phyloP scores from a whole-genome alignment of 2,113 vertebrate species.

The Meleagris gallopavo region DNA sequence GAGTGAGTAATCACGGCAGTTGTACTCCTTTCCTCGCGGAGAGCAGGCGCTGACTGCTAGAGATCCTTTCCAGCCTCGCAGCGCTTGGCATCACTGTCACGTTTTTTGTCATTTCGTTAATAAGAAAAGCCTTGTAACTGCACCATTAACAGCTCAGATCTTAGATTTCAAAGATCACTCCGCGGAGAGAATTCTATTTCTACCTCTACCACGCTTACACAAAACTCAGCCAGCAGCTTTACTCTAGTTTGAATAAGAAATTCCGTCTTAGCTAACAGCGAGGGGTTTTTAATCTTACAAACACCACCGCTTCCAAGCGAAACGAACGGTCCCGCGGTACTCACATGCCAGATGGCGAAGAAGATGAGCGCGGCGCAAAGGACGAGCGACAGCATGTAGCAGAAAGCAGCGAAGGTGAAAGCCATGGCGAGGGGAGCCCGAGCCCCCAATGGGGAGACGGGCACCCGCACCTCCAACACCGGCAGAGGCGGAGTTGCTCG shows the following conservation, averaged over 20 bases:
- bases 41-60: neutral
- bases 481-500: neutral
- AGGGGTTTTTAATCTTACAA: neutral
- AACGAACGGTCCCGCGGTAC: conserved; percentile 49
- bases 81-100: neutral
- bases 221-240: neutral
- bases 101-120: neutral
- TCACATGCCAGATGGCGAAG: conserved; percentile 98
- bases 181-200: neutral
- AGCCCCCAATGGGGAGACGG: neutral
- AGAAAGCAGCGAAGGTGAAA: conserved; percentile 98
- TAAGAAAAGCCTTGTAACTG: neutral
- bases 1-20: neutral
- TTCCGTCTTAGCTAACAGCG: neutral
- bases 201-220: neutral
- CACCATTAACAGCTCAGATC: neutral
- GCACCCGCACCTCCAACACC: neutral
- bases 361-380: conserved; percentile 96
- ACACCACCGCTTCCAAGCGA: too few species aligned
- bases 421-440: conserved; percentile 80
- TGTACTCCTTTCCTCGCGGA: neutral
- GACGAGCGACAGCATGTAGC: conserved; percentile 97
- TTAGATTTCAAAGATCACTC: neutral
- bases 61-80: neutral
- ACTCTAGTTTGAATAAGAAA: neutral